Percentiles rank a stretch among this genome's conserved stretches.
Conservation (phyloP, 2,113 vertebrate genomes). For the Erpornis zantholeuca region DNA sequence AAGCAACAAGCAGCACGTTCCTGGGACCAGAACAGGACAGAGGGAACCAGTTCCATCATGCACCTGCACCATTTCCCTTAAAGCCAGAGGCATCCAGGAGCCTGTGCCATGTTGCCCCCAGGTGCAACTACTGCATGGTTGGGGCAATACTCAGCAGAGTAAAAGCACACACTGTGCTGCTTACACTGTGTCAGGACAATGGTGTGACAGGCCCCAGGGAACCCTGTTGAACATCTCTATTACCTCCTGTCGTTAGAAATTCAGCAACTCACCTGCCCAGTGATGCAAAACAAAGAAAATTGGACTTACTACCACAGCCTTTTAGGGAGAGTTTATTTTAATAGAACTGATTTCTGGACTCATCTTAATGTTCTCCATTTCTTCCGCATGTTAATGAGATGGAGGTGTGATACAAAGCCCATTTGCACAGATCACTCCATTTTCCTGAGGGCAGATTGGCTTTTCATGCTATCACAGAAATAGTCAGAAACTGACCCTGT, state of each 20-base stretch:
- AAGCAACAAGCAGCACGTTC: not conserved
- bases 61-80: not conserved
- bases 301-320: constrained; percentile 46
- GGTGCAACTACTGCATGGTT: not conserved
- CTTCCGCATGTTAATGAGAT: not conserved
- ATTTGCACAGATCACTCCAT: not conserved
- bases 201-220: constrained; percentile 40
- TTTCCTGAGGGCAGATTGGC: not conserved
- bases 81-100: not conserved
- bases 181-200: not conserved
- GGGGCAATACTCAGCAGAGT: not conserved
- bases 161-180: not conserved
- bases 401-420: not conserved
- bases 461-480: not conserved
- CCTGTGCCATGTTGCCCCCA: not conserved
- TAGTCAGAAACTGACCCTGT: not conserved
- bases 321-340: constrained; percentile 52
- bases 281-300: constrained; percentile 68
- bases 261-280: constrained; percentile 70
- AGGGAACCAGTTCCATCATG: not conserved
- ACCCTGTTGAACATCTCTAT: constrained; percentile 56
- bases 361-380: not conserved
- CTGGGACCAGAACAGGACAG: not conserved
- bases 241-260: constrained; percentile 62
- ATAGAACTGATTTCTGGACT: not conserved